Evolutionary conservation across 2,888 invertebrate species (phyloP), one percentile per base, ranked within the genome.

Genomic region (Lutraria lutraria): DNA sequence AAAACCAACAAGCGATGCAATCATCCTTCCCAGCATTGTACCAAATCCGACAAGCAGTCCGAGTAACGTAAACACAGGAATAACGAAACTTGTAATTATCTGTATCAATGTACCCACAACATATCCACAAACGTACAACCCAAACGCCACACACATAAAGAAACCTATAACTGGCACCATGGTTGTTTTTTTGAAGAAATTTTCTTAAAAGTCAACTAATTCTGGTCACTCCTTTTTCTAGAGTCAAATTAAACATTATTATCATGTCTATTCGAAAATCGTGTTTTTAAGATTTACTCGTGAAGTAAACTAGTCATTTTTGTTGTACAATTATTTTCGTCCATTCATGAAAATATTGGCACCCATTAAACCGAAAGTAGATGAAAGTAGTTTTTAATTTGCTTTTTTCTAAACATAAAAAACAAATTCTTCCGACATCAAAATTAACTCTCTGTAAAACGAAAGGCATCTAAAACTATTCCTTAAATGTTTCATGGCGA

Each of bases 281-380:
- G 43, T 43, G 2, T 43, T 43, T 43, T 43, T 4, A 2, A 43
- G 43, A 43, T 10, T n/a, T 68, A n/a, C 13, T 68, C 10, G 2
- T 68, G 10, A 25, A 25, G 25, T 12, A 13, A 6, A 68, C 3
- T 25, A 21, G 25, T 2, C n/a, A 8, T 19, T 8, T n/a, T 60
- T 25, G 25, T n/a, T 68, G 25, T 13, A n/a, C 0, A 25, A n/a
- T 12, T 25, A 25, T 25, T 68, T 12, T 6, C 1, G 3, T 68
- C n/a, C 63, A 43, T 43, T 43, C 63, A 68, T 68, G 6, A n/a
- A 25, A 68, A 68, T 8, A 56, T 16, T 16, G 56, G 56, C 63
- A 63, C 19, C 76, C 10, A 43, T n/a, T 43, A 76, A 76, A 25
- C 29, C 76, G 76, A 76, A 76, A 76, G 34, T 76, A 34, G 76